Conservation (phyloP, 2,888 invertebrate genomes). For the Galerucella nymphaeae region DNA sequence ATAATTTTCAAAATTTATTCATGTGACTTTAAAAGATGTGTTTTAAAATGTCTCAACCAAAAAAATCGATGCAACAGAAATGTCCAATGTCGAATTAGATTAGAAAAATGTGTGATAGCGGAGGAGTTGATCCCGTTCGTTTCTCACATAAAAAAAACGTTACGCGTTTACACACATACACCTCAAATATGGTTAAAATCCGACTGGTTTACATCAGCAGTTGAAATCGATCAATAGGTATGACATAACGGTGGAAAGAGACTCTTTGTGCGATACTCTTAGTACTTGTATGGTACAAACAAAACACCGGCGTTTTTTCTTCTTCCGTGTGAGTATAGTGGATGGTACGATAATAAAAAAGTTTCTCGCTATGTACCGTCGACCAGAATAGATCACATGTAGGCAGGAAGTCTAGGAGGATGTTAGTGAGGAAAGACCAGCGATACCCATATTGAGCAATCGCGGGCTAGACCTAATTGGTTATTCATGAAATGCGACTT, state of each 20-base stretch:
- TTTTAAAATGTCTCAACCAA: too few relatives aligned
- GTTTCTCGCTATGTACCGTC: background rate
- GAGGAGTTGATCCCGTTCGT: background rate
- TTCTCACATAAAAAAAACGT: background rate
- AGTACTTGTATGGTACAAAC: slow-evolving; percentile 17
- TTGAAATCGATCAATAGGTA: slow-evolving; percentile 6
- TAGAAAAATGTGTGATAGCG: background rate
- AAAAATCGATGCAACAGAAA: too few relatives aligned
- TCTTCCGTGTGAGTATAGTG: slow-evolving; percentile 13
- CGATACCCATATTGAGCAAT: slow-evolving; percentile 18
- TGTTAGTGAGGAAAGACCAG: slow-evolving; percentile 11
- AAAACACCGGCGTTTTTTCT: slow-evolving; percentile 17
- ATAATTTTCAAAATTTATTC: too few relatives aligned
- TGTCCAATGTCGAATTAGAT: too few relatives aligned
- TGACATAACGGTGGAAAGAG: slow-evolving; percentile 4
- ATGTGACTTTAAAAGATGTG: too few relatives aligned
- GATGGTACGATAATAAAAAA: slow-evolving; percentile 13
- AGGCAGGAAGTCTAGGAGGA: slow-evolving; percentile 23
- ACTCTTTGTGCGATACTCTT: slow-evolving; percentile 1
- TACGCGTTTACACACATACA: background rate
- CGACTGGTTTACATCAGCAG: background rate
- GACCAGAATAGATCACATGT: slow-evolving; percentile 15
- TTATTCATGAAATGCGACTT: slow-evolving; percentile 21
- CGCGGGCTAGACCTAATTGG: slow-evolving; percentile 2
- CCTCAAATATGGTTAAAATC: slow-evolving; percentile 4